Evolutionary conservation across 2,113 vertebrate species (phyloP), one percentile per base, ranked within the genome.

Genomic region (Scomber colias): DNA sequence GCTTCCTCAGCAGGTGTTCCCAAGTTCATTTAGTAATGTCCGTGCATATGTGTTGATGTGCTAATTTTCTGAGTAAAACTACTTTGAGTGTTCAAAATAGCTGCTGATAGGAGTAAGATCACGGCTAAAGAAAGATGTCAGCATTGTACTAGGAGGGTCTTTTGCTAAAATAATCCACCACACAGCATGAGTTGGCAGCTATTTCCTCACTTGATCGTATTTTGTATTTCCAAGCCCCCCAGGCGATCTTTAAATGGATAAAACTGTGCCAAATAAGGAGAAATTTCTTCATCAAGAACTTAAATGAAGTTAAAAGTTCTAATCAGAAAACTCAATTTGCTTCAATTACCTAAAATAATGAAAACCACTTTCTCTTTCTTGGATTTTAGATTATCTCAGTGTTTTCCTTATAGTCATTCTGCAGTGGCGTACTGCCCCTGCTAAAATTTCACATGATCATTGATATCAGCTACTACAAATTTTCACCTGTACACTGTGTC

Each of bases 331-430:
- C 4, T 72, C 17, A 0, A 8, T 60, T 65, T 59, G 40, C 4
- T 21, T 77, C 51, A 35, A 27, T 40, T 55, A 45, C 35, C 59
- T 46, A 30, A 68, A 65, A 46, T 21, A 64, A 31, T 17, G 14
- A 71, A 21, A 31, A 4, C 9, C 48, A 15, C 3, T 19, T 56
- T 80, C 46, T 68, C 49, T 55, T 51, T 64, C 27, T 75, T 65
- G 63, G 71, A 77, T 69, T 67, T 44, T 55, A 56, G 48, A 69
- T 27, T 27, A 27, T 27, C 24, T 27, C 24, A 27, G 24, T 27
- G 24, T 27, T 27, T 27, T 27, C 24, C 24, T 27, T 27, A 27
- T 27, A 27, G 24, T 27, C 24, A 27, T 27, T 27, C 24, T 27
- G 24, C 24, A 27, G 24, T 2, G 24, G 24, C 2, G 24, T 27